Base-by-base conservation (phyloP, 2,113 vertebrate genomes). In the Cyanocitta stelleri region DNA sequence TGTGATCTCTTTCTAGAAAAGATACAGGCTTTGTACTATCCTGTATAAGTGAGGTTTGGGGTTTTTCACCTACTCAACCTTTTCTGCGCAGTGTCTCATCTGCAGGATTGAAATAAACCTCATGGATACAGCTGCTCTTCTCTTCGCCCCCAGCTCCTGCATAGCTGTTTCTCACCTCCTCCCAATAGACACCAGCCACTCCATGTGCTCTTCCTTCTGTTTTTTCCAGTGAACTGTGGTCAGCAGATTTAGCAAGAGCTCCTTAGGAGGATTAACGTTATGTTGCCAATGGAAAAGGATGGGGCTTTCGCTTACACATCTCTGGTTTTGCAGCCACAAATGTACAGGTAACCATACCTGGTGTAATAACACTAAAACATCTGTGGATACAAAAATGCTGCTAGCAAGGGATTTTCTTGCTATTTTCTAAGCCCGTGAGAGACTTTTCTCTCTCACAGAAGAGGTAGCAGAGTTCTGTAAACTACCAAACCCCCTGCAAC, bases 241-340 rank as follows among this genome's bases (percentile, higher is more conserved):
- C 39, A 75, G 44, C 24, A 61, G 56, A n/a, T 44, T 35, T 62
- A 91, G 32, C 27, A 32, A 75, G 44, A 83, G n/a, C 67, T 83
- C 16, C 1, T 75, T 58, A 21, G 37, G 37, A 82, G 13, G 35
- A n/a, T 58, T 69, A 54, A 37, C 1, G 0, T 78, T 27, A 24
- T 1, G 1, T 11, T 74, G 22, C 35, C 44, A 46, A 22, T 13
- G 17, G 48, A 33, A 54, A 85, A 79, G 35, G 54, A 21, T 3
- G 27, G 10, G 73, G 16, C 18, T 72, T 82, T 82, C 0, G 0
- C n/a, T 71, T 37, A 24, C 41, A 29, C 27, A 23, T 35, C 30
- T 69, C 39, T 22, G 15, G 9, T 86, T 88, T 44, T 58, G 26
- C 46, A 93, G 62, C 48, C 54, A 30, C n/a, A 26, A 49, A 66